Conservation (phyloP, 2,797 vertebrate species). For the Muscicapa striata region DNA sequence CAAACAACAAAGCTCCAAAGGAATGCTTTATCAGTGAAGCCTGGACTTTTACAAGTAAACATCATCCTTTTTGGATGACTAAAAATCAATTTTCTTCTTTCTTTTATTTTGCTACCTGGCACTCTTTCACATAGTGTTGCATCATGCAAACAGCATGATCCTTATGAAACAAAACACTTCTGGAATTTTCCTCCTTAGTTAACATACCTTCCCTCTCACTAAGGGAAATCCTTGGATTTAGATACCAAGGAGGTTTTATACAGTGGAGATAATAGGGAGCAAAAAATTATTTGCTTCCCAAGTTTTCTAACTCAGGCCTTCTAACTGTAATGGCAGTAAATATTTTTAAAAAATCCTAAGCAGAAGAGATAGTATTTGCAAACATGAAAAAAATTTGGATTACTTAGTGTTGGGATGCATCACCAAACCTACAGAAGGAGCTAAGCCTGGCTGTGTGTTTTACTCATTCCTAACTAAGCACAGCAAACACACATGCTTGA, state of each 20-base stretch:
- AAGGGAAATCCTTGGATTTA: not conserved
- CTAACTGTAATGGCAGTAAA: not conserved
- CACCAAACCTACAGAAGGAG: not conserved
- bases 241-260: not conserved
- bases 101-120: not conserved
- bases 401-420: not conserved
- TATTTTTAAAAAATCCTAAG: not conserved
- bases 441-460: not conserved
- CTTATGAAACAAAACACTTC: not conserved
- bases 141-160: not conserved
- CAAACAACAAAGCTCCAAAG: not conserved
- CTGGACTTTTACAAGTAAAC: not conserved
- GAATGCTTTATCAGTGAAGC: not conserved
- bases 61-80: not conserved
- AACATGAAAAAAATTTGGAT: not conserved
- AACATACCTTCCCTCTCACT: not conserved
- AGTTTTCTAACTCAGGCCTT: not conserved
- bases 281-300: not conserved
- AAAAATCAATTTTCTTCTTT: not conserved
- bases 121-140: not conserved
- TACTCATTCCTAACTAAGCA: not conserved
- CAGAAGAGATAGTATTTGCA: not conserved
- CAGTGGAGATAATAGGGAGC: not conserved
- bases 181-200: not conserved
- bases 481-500: not conserved